A percentile compares a stretch with the other conserved stretches of the same genome.
phyloP scores from a whole-genome alignment of 2,113 vertebrate genomes.

The human region DNA sequence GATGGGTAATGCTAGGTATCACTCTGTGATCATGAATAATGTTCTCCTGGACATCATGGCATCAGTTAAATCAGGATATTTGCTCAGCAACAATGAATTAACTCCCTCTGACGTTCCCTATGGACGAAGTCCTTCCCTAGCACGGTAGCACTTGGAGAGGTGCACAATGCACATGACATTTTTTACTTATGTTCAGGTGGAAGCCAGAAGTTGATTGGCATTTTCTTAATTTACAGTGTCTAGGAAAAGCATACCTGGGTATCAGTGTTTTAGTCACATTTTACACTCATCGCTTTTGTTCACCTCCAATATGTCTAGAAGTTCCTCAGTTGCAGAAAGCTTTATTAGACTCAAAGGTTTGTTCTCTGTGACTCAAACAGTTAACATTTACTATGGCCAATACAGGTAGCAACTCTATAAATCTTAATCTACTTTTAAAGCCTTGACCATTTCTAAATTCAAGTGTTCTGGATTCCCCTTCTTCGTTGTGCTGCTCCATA shows the following conservation, averaged over 20 bases:
- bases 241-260: not conserved
- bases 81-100: not conserved
- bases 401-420: too few species aligned
- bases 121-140: not conserved
- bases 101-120: rapidly evolving
- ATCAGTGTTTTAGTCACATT: too few species aligned
- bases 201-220: not conserved
- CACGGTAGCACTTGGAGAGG: not conserved
- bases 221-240: too few species aligned
- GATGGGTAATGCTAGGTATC: rapidly evolving
- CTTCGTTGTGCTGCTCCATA: too few species aligned
- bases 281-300: not conserved
- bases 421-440: not conserved
- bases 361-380: not conserved
- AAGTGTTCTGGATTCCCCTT: not conserved
- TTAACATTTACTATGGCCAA: not conserved
- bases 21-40: too few species aligned
- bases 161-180: not conserved
- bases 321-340: not conserved
- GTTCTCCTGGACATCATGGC: not conserved
- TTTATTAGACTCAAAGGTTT: not conserved
- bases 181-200: not conserved
- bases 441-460: not conserved
- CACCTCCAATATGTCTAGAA: not conserved
- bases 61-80: not conserved